Base-by-base conservation (phyloP, 2,888 invertebrate genomes). In the Thymelicus sylvestris region DNA sequence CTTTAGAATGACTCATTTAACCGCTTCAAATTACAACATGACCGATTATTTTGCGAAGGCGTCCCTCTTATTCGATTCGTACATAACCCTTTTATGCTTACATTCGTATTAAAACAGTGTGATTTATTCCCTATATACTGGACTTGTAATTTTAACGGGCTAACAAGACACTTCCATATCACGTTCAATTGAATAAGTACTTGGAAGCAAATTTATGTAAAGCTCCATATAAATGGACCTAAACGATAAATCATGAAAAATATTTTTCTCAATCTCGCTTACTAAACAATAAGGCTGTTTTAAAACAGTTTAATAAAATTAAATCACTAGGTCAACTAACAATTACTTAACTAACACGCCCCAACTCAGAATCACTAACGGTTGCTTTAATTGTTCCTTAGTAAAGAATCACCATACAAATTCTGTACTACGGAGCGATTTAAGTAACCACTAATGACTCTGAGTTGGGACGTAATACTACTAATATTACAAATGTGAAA, bases 161-260 rank as follows among this genome's bases (percentile, higher is more conserved):
- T 70, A 70, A 70, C 69, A 60, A 70, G 69, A 70, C 69, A 70
- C 64, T 70, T 70, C 69, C 64, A 70, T 48, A 65, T 65, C 15
- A 47, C 47, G 24, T 64, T 70, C 69, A 70, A 70, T 70, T 70
- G 69, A 60, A 57, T 70, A 70, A 65, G 41, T 59, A 69, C 39
- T 39, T 57, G 59, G 38, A 50, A 63, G 55, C n/a, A 57, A 68
- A 31, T 31, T 57, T 68, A 7, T 55, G 48, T 57, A 39, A 62
- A 62, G 31, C 52, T 62, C 8, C 31, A 62, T 41, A 52, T 52
- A 62, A 67, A 62, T 61, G 44, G n/a, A 52, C 7, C n/a, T 38
- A 31, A 68, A 63, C 52, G 64, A 31, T 38, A 24, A 15, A 38
- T 61, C 44, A 48, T 50, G 24, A 10, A 41, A 41, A 55, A 19